Evolutionary conservation across 2,797 vertebrate genomes (phyloP), one percentile per base, ranked within the genome.

Genomic region (Garrulus glandarius): DNA sequence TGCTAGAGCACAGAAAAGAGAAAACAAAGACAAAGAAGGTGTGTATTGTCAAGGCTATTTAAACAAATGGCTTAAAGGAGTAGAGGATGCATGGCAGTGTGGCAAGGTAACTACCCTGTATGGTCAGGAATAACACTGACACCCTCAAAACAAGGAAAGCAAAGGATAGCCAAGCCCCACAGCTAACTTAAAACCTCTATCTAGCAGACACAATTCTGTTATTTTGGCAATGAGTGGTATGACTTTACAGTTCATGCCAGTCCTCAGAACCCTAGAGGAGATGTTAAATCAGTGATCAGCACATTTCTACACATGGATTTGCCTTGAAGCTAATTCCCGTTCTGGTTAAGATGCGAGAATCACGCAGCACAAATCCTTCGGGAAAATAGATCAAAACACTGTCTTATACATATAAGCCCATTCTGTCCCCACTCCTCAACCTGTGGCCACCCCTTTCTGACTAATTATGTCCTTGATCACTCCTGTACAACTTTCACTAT

Each of bases 401-500:
- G 24, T 47, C 18, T 30, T 59, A 26, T 3, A 55, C 8, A 1
- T 12, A 32, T 15, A 34, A 84, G 36, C 29, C 49, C 12, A 64
- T 69, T 81, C 60, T 80, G 65, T 44, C 60, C 77, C 53, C 22
- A 27, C 6, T 84, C 18, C 15, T 20, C 19, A 6, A 15, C 43
- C 34, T 87, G 39, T 52, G 30, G 44, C n/a, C 34, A 56, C 16
- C 12, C 5, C 49, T 44, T 87, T 87, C 59, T 13, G 20, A 86
- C 30, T 95, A 93, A 93, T 92, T 91, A 91, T 29, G 52, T 89
- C 74, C 52, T 92, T 84, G 79, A 26, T 74, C 72, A 93, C 50
- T 94, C 77, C 41, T 1, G 0, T 44, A 78, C 75, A 82, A 83
- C 85, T 89, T 72, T 95, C 84, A 87, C 74, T 92, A 76, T 63